Percentiles rank a stretch among this genome's conserved stretches.
These are phyloP conservation scores for Montipora sp. DNA, from an alignment of 64 coral and sea anemone species.

Conservation along the genomic window DNA sequence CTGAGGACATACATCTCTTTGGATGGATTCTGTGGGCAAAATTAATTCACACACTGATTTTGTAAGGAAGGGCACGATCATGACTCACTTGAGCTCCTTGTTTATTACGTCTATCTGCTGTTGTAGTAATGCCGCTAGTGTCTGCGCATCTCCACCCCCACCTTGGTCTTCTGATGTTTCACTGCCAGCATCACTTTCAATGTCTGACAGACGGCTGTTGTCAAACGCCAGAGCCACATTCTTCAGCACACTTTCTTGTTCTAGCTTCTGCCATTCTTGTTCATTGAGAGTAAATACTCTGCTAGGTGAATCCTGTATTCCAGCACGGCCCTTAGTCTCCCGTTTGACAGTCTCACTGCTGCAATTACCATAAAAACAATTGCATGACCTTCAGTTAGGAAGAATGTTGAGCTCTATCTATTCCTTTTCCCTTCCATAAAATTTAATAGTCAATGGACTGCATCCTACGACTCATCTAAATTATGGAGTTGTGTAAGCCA, in stretches of 20 bases:
- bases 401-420: too few relatives aligned
- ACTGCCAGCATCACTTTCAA: constrained; percentile 64
- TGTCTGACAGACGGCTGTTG: constrained; percentile 45
- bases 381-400: too few relatives aligned
- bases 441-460: too few relatives aligned
- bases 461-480: too few relatives aligned
- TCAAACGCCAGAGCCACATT: constrained; percentile 95
- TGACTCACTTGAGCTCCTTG: constrained; percentile 80
- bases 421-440: too few relatives aligned
- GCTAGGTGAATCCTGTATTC: constrained; percentile 82
- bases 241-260: constrained; percentile 91
- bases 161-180: constrained; percentile 57
- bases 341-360: constrained; percentile 21
- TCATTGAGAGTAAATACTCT: constrained; percentile 94
- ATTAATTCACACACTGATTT: too few relatives aligned
- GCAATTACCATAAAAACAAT: background rate
- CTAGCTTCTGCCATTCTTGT: constrained; percentile 98
- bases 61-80: background rate
- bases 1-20: too few relatives aligned
- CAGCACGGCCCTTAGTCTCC: constrained; percentile 83
- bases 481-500: too few relatives aligned
- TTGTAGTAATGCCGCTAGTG: constrained; percentile 87
- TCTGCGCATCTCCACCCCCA: constrained; percentile 78
- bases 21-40: too few relatives aligned
- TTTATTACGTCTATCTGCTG: constrained; percentile 98